Evolutionary conservation across 1,140 invertebrate genomes (phyloP), one percentile per base, ranked within the genome.

Genomic region (Drosophila lacertosa): DNA sequence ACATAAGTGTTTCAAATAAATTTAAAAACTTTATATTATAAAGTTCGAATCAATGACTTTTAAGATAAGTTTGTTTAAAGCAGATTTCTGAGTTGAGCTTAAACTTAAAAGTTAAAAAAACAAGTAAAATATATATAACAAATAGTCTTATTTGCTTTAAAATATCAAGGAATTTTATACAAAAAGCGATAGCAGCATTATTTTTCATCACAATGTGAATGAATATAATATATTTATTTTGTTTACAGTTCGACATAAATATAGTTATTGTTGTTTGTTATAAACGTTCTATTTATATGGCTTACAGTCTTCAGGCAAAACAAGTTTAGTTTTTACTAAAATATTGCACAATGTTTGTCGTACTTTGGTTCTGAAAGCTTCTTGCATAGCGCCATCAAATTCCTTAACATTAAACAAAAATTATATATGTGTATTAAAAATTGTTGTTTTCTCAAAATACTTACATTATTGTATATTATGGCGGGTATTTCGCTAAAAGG

Each of bases 381-480:
- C 4, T 24, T 71, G 68, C 4, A 53, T n/a, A 9, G 24, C 26
- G 1, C 42, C 35, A 22, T 54, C 15, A 26, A 64, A 64, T n/a
- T 40, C 11, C 66, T 69, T 7, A 11, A 26, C 4, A 63, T 37
- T 15, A 11, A 6, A 13, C 9, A 13, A 33, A 55, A n/a, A 22
- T 16, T 42, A 40, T 4, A 29, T 4, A 35, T 11, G 7, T 16
- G 4, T 50, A 15, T 1, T 0, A 18, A 16, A 4, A n/a, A 2
- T 1, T 11, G 0, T 4, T 20, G n/a, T 6, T 5, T 9, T 2
- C 24, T 9, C 6, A 11, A 26, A 13, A 32, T 16, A 50, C 44
- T 51, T 29, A 70, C 53, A 3, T 45, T 45, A 58, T 70, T 50
- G 40, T 57, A 58, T 48, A 70, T 35, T 20, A 70, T 58, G 1